These are phyloP conservation scores for Neuroscelio doddi DNA, from an alignment of 2,888 invertebrate genomes.

Conservation along the genomic window DNA sequence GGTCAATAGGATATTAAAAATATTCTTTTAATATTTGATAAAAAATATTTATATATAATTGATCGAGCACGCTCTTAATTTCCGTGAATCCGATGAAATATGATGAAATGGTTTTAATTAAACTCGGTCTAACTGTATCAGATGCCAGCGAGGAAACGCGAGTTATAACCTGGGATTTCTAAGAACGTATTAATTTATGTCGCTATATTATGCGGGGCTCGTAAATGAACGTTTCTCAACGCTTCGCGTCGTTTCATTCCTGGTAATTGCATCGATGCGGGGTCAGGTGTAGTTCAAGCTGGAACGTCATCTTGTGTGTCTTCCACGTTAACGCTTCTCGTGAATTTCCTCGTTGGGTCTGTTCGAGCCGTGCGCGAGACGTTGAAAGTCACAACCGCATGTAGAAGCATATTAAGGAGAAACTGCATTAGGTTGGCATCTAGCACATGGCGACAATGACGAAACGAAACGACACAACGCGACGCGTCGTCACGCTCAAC, in stretches of 20 bases:
- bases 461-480: neutral
- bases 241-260: conserved; percentile 31
- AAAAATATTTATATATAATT: conserved; percentile 34
- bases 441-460: conserved; percentile 12
- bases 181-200: conserved; percentile 68
- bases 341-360: conserved; percentile 24
- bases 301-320: conserved; percentile 44
- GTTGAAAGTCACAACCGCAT: conserved; percentile 28
- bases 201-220: conserved; percentile 64
- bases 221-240: conserved; percentile 58
- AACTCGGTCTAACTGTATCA: conserved; percentile 69
- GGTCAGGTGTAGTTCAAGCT: conserved; percentile 40
- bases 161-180: conserved; percentile 60
- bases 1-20: too few relatives aligned
- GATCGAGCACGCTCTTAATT: conserved; percentile 44
- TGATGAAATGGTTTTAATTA: conserved; percentile 69
- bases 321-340: conserved; percentile 34
- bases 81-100: conserved; percentile 58
- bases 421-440: conserved; percentile 33
- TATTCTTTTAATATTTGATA: too few relatives aligned
- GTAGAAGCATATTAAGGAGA: conserved; percentile 23
- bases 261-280: conserved; percentile 43
- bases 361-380: conserved; percentile 19
- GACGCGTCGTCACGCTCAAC: conserved; percentile 8
- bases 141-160: conserved; percentile 49